phyloP scores from a whole-genome alignment of 2,113 vertebrate species.

The Pseudopodoces humilis region DNA sequence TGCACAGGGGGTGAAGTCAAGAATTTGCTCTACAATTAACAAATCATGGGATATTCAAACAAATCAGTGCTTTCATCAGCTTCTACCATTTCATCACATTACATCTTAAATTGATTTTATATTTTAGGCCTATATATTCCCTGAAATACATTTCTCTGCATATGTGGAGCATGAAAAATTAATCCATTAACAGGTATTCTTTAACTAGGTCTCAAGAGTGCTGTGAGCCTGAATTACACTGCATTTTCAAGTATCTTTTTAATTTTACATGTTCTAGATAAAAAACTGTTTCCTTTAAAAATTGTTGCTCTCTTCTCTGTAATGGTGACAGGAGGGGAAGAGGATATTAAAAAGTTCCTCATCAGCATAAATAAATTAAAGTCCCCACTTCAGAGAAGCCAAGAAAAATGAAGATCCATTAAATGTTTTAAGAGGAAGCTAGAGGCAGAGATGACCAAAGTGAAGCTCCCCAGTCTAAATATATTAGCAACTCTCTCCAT shows the following conservation, averaged over 20 bases:
- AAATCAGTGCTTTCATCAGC: background rate
- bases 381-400: conserved; percentile 12
- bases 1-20: background rate
- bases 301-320: background rate
- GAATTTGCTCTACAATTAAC: background rate
- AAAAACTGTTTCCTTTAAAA: conserved; percentile 35
- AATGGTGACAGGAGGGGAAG: background rate
- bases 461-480: conserved; percentile 1
- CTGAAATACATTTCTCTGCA: background rate
- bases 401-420: conserved; percentile 15
- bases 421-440: conserved; percentile 41
- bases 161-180: conserved; percentile 40
- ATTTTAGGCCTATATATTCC: background rate
- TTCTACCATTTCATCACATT: background rate
- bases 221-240: conserved; percentile 13
- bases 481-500: background rate
- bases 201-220: background rate
- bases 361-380: conserved; percentile 58
- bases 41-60: background rate
- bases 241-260: conserved; percentile 25
- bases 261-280: conserved; percentile 42
- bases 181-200: conserved; percentile 56
- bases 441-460: conserved; percentile 31
- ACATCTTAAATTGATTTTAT: background rate
- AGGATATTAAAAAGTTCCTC: conserved; percentile 42